Percentiles rank a stretch among this genome's conserved stretches.
Conservation (phyloP, 2,797 vertebrate species). For the Pseudomugil tenellus region DNA sequence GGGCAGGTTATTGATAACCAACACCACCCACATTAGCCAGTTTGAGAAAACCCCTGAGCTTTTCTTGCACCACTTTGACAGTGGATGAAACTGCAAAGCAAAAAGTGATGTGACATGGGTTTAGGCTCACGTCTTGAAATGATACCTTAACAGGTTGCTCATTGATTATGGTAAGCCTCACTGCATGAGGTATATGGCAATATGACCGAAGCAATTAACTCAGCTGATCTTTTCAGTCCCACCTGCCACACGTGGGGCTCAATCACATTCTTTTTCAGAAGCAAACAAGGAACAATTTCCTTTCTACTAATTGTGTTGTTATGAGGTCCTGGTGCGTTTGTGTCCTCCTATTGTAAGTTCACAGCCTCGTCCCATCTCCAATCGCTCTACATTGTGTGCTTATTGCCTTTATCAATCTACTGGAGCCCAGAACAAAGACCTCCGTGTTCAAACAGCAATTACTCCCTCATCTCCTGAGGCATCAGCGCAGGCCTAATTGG, state of each 20-base stretch:
- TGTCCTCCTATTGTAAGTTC: slow-evolving; percentile 62
- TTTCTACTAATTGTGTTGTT: slow-evolving; percentile 68
- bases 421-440: slow-evolving; percentile 95
- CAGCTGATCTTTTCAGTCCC: slow-evolving; percentile 54
- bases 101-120: slow-evolving; percentile 25
- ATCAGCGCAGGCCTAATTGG: slow-evolving; percentile 96
- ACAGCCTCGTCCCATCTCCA: slow-evolving; percentile 63
- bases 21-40: slow-evolving; percentile 32
- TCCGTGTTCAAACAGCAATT: slow-evolving; percentile 94
- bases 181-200: slow-evolving; percentile 37
- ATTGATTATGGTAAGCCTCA: slow-evolving; percentile 44
- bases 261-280: slow-evolving; percentile 32
- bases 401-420: slow-evolving; percentile 85
- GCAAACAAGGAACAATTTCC: slow-evolving; percentile 58
- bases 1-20: slow-evolving; percentile 41
- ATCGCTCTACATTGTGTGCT: slow-evolving; percentile 86
- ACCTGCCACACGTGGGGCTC: slow-evolving; percentile 50
- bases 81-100: slow-evolving; percentile 16
- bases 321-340: slow-evolving; percentile 61
- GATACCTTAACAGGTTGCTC: slow-evolving; percentile 28
- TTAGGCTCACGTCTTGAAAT: slow-evolving; percentile 39
- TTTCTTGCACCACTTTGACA: slow-evolving; percentile 34
- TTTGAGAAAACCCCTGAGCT: slow-evolving; percentile 49
- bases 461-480: slow-evolving; percentile 95
- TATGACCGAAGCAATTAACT: slow-evolving; percentile 66